These are phyloP conservation scores for Dipus sagitta DNA, from an alignment of 2,797 vertebrate species.

Conservation along the genomic window DNA sequence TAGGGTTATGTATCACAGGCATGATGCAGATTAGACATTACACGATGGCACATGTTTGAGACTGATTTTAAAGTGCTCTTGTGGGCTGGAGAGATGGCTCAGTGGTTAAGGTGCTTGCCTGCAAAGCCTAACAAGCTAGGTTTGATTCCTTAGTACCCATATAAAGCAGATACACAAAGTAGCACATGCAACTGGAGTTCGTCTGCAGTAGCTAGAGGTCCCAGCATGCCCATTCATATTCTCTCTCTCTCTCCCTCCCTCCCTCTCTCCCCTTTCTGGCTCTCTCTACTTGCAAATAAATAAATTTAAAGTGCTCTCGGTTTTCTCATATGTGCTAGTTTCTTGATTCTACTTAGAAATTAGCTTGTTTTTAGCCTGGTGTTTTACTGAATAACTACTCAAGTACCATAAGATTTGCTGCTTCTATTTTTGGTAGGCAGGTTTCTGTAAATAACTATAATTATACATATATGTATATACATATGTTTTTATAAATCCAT, in stretches of 20 bases:
- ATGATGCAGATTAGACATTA: neutral
- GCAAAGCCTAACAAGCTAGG: too few relatives aligned
- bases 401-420: conserved; percentile 9
- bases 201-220: too few relatives aligned
- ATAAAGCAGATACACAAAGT: too few relatives aligned
- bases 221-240: too few relatives aligned
- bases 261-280: too few relatives aligned
- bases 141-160: too few relatives aligned
- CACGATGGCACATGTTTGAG: neutral
- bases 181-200: too few relatives aligned
- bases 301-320: neutral
- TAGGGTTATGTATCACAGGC: neutral
- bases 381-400: neutral
- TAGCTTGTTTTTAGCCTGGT: conserved; percentile 34
- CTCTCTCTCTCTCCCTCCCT: too few relatives aligned
- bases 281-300: too few relatives aligned
- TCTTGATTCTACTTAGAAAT: conserved; percentile 43
- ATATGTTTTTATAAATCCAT: neutral
- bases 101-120: neutral
- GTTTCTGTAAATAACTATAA: conserved; percentile 1
- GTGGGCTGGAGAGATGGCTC: neutral
- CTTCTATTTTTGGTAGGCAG: conserved; percentile 33
- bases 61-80: conserved; percentile 41
- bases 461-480: neutral
- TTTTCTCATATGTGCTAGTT: neutral